A percentile compares a stretch with the other conserved stretches of the same genome.
Conservation (phyloP, 2,113 vertebrate genomes). For the Neolamprologus longior region DNA sequence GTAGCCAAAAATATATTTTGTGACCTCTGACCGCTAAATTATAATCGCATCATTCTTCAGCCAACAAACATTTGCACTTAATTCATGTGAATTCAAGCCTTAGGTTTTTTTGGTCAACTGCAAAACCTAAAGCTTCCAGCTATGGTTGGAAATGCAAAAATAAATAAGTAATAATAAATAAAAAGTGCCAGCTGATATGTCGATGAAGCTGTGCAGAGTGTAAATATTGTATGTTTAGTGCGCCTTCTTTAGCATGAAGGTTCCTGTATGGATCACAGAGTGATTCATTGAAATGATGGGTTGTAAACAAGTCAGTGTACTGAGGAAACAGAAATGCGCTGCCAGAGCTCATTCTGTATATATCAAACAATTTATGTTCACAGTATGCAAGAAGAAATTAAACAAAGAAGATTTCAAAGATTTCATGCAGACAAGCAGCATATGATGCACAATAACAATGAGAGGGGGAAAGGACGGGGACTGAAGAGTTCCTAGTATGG, state of each 20-base stretch:
- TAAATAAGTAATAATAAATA: neutral
- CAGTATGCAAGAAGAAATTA: slow-evolving; percentile 2
- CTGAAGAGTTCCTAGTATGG: slow-evolving; percentile 11
- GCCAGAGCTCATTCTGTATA: slow-evolving; percentile 4
- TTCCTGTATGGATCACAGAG: neutral
- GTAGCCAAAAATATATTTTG: neutral
- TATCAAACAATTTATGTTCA: slow-evolving; percentile 17
- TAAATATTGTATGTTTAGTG: slow-evolving; percentile 22
- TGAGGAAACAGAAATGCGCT: neutral
- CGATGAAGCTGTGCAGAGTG: neutral
- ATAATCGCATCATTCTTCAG: neutral
- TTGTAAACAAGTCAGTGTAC: slow-evolving; percentile 22
- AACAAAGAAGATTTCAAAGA: neutral
- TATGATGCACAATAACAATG: neutral
- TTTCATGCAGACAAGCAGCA: neutral
- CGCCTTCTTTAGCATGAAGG: neutral
- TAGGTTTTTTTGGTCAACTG: neutral
- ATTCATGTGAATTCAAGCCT: neutral
- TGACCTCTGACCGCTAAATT: neutral
- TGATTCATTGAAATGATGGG: neutral
- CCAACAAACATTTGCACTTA: neutral
- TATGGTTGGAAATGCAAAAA: neutral
- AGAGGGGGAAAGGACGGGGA: neutral
- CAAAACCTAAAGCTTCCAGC: neutral
- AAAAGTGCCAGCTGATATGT: neutral